Base-by-base conservation (phyloP, 1,140 invertebrate species). In the Drosophila virilis region DNA sequence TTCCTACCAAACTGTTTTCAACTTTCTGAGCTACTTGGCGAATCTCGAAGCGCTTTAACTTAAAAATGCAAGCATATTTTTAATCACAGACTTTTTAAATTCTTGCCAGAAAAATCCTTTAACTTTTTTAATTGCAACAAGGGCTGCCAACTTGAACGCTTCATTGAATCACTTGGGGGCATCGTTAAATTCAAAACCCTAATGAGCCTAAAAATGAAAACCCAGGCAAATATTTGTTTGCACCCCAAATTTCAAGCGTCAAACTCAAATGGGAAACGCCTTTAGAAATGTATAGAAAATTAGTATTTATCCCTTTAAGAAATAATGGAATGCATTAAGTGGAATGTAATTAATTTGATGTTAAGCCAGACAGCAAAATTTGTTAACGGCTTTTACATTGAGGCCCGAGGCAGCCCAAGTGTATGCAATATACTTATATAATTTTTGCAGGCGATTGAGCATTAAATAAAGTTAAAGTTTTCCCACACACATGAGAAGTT, bases 211-310 rank as follows among this genome's bases (percentile, higher is more conserved):
- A 71, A 58, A n/a, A 42, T n/a, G 22, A 15, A 72, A 59, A 40
- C 17, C 35, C 6, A 17, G 9, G 37, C 46, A 77, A 75, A 77
- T 70, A 75, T 77, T 77, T 77, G 38, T 37, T 38, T 52, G 46
- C 38, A 38, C 22, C 35, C 32, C 38, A 66, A 66, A 66, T 76
- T 72, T 57, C 43, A 54, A 38, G 40, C 22, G 22, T 28, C 22
- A 28, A 28, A 28, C 40, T 52, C 32, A 35, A 52, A 15, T 35
- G 35, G 8, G 3, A 70, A 64, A 64, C 65, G 70, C 62, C 75
- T 51, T 2, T 15, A 45, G 60, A 38, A 32, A 65, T 50, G 32
- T 40, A 54, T 15, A 38, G 33, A 22, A 62, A 60, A 77, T 75
- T 65, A 50, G 48, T 61, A 59, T 70, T 70, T 48, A 42, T 15